These are phyloP conservation scores for Sander lucioperca DNA, from an alignment of 2,113 vertebrate genomes.

Conservation along the genomic window DNA sequence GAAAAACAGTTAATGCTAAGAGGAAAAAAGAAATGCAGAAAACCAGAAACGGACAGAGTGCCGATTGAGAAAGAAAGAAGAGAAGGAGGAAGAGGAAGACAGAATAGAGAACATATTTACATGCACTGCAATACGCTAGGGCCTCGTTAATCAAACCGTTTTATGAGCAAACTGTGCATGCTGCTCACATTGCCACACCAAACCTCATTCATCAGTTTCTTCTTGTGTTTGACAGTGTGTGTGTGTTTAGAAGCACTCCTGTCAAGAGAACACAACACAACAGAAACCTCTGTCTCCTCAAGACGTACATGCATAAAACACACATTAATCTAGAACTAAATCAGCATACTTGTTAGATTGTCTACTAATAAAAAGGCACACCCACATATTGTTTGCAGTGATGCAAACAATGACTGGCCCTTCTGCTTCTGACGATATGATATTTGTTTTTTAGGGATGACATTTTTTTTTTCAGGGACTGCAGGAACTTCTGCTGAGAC, in stretches of 20 bases:
- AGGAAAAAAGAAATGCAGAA: background rate
- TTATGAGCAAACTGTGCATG: background rate
- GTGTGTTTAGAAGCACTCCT: background rate
- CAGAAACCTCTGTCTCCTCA: background rate
- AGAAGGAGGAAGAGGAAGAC: background rate
- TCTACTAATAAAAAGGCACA: background rate
- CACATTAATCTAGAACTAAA: background rate
- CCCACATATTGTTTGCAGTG: background rate
- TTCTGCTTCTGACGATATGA: background rate
- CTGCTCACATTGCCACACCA: conserved; percentile 4
- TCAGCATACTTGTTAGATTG: background rate
- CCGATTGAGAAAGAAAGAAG: background rate
- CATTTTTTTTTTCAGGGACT: background rate
- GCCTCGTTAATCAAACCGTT: conserved; percentile 14
- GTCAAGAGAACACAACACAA: background rate
- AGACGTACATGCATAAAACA: background rate
- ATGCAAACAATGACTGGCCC: background rate
- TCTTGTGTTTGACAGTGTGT: background rate
- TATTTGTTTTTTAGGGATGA: background rate
- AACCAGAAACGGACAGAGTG: too few relatives aligned
- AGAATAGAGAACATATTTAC: background rate
- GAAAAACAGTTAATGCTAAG: background rate
- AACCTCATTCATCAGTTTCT: conserved; percentile 6
- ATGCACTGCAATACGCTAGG: background rate
- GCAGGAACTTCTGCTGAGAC: background rate